Percentiles rank a stretch among this genome's conserved stretches.
Evolutionary conservation across 2,888 invertebrate genomes (phyloP).

Genomic region (Hoplodrina ambigua): DNA sequence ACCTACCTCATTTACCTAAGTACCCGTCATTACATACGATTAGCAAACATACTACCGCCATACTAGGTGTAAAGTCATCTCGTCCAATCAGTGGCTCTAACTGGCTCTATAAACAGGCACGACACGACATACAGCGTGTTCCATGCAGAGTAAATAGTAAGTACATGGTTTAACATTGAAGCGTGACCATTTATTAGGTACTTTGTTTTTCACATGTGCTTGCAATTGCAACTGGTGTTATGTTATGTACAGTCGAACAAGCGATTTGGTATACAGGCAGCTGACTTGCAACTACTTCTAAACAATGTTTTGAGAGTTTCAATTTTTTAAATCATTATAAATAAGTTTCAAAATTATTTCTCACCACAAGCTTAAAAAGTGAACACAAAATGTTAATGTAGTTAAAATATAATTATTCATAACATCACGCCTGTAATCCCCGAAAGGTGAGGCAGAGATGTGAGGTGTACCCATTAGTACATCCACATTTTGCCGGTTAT

Average conservation of each 20-base stretch:
- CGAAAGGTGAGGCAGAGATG: too few species aligned
- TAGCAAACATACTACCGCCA: slow-evolving; percentile 60
- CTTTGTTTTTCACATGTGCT: slow-evolving; percentile 19
- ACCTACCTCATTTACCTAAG: slow-evolving; percentile 19
- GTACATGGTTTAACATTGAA: slow-evolving; percentile 60
- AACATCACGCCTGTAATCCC: too few species aligned
- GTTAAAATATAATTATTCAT: too few species aligned
- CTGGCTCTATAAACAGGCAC: slow-evolving; percentile 70
- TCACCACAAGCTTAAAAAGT: too few species aligned
- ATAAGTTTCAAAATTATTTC: too few species aligned
- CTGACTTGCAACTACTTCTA: too few species aligned
- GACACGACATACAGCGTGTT: slow-evolving; percentile 62
- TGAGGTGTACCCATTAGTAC: too few species aligned
- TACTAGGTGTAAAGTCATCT: slow-evolving; percentile 63
- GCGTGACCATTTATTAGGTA: slow-evolving; percentile 47
- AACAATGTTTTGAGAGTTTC: too few species aligned
- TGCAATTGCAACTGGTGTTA: slow-evolving; percentile 43
- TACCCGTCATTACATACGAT: slow-evolving; percentile 43
- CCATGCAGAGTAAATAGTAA: slow-evolving; percentile 55
- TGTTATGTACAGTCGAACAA: slow-evolving; percentile 5
- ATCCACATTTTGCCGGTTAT: too few species aligned
- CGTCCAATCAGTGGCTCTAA: slow-evolving; percentile 74
- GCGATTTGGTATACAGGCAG: too few species aligned
- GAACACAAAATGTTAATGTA: too few species aligned
- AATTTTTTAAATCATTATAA: too few species aligned